A percentile compares a stretch with the other conserved stretches of the same genome.
phyloP scores from a whole-genome alignment of 1,140 invertebrate species.

The Apis mellifera region Amel_HAv3.1 CM009937.2:10056001-10056500 shows the following conservation, averaged over 20 bases:
- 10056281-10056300: no score
- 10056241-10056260: not conserved
- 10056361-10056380: no score
- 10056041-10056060: not conserved
- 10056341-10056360: no score
- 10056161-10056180: slow-evolving; percentile 41
- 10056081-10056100: not conserved
- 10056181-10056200: slow-evolving; percentile 38
- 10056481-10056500: slow-evolving; percentile 44
- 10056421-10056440: not conserved
- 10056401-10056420: not conserved
- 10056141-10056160: slow-evolving; percentile 45
- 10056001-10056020: not conserved
- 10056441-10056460: slow-evolving; percentile 44
- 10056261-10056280: no score
- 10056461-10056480: slow-evolving; percentile 42
- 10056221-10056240: not conserved
- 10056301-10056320: not conserved
- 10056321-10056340: not conserved
- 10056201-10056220: slow-evolving; percentile 5
- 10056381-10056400: not conserved
- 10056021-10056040: not conserved
- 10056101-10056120: slow-evolving; percentile 27
- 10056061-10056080: slow-evolving; percentile 11
- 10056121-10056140: slow-evolving; percentile 26